Conservation (phyloP, 2,888 invertebrate species). For the Lochmaea capreae region DNA sequence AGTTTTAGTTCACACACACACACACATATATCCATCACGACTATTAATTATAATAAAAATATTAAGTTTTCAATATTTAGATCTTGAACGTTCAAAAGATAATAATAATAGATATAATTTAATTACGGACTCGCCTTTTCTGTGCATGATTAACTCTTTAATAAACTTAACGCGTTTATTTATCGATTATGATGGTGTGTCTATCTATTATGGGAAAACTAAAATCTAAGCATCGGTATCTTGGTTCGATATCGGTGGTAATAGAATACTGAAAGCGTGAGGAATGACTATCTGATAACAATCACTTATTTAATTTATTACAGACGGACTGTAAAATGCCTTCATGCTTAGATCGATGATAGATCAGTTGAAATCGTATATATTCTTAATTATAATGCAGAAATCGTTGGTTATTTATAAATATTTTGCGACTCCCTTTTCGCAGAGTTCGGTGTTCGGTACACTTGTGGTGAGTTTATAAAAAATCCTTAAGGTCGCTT, state of each 20-base stretch:
- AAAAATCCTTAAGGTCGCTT: no score
- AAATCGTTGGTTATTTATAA: conserved; percentile 42
- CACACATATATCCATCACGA: no score
- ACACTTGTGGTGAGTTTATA: no score
- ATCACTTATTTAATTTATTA: conserved; percentile 45
- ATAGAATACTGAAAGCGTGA: conserved; percentile 44
- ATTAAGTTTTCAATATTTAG: no score
- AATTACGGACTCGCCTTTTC: conserved; percentile 4
- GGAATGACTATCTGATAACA: conserved; percentile 38
- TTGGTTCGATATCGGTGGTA: conserved; percentile 36
- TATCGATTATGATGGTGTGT: conserved; percentile 28
- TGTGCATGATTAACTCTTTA: conserved; percentile 22
- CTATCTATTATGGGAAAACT: conserved; percentile 32
- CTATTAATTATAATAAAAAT: no score
- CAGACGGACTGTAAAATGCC: conserved; percentile 41
- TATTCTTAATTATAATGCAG: conserved; percentile 41
- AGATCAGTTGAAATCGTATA: conserved; percentile 37
- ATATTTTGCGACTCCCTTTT: conserved; percentile 24
- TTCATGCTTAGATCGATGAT: conserved; percentile 13
- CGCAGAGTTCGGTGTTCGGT: no score
- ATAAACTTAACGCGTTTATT: conserved; percentile 33
- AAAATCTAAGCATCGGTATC: conserved; percentile 32
- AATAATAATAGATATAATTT: conserved; percentile 10
- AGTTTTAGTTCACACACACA: no score
- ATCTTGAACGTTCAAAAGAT: not conserved